Conservation (phyloP, 2,113 vertebrate genomes). For the Ascaphus truei region DNA sequence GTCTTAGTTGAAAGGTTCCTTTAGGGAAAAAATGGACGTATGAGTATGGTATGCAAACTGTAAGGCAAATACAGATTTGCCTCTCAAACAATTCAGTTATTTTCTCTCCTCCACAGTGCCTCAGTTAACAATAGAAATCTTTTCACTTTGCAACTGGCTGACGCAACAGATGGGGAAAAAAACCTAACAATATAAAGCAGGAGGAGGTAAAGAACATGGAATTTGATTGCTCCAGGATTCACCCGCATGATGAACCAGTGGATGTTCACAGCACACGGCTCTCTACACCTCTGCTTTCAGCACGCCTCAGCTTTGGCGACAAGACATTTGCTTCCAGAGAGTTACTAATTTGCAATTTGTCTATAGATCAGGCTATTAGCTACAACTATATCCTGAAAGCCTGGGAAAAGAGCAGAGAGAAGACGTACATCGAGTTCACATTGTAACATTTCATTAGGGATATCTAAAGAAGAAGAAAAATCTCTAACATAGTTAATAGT, state of each 20-base stretch:
- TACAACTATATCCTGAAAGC: constrained; percentile 2
- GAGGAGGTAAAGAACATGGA: background rate
- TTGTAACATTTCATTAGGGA: background rate
- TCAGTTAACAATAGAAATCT: constrained; percentile 10
- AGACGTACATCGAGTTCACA: background rate
- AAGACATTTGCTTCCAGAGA: background rate
- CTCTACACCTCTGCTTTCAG: background rate
- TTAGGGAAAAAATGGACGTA: constrained; percentile 18
- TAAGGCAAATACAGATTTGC: constrained; percentile 16
- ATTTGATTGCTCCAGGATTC: background rate
- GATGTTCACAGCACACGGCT: background rate
- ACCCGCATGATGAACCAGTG: background rate
- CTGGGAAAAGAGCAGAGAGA: background rate
- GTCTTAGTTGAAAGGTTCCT: constrained; percentile 9
- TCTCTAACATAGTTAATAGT: background rate
- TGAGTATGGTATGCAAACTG: constrained; percentile 25
- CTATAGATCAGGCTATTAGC: constrained; percentile 18
- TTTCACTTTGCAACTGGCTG: constrained; percentile 16
- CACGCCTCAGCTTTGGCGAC: background rate
- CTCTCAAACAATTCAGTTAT: constrained; percentile 13
- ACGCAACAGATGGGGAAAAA: background rate
- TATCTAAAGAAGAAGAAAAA: background rate
- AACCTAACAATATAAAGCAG: background rate
- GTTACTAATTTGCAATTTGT: constrained; percentile 26
- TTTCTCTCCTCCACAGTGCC: constrained; percentile 16